Conservation (phyloP, 2,797 vertebrate species). For the Rhinella marina region DNA sequence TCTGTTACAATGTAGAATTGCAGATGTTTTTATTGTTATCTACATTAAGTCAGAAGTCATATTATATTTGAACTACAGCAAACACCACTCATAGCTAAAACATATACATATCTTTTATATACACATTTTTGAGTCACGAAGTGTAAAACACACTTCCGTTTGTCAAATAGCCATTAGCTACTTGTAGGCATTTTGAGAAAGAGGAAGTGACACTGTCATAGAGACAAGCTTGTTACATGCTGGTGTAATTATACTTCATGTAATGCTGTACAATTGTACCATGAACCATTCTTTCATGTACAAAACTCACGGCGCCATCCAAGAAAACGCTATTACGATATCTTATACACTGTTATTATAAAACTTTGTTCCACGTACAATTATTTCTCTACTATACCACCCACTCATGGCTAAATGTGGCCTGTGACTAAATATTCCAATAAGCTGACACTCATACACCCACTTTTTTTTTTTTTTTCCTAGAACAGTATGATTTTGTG, state of each 20-base stretch:
- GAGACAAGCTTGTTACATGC: not conserved
- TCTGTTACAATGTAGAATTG: not conserved
- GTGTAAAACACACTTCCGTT: not conserved
- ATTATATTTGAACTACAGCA: not conserved
- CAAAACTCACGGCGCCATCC: not conserved
- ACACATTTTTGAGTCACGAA: not conserved
- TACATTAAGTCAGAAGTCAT: not conserved
- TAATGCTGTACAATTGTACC: not conserved
- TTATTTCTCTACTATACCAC: not conserved
- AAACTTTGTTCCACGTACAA: not conserved
- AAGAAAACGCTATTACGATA: not conserved
- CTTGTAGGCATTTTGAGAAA: not conserved
- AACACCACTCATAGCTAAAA: not conserved
- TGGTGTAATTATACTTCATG: constrained; percentile 17
- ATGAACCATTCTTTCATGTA: not conserved
- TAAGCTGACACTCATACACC: not conserved
- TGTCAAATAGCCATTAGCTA: not conserved
- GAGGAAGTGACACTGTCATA: not conserved
- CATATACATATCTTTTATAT: no score
- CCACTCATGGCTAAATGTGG: not conserved
- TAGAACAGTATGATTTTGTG: no score
- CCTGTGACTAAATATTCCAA: constrained; percentile 20
- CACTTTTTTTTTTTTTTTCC: not conserved
- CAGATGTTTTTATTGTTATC: not conserved
- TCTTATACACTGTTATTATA: not conserved